Evolutionary conservation across 2,888 invertebrate genomes (phyloP), one percentile per base, ranked within the genome.

Genomic region (Cistogaster globosa): DNA sequence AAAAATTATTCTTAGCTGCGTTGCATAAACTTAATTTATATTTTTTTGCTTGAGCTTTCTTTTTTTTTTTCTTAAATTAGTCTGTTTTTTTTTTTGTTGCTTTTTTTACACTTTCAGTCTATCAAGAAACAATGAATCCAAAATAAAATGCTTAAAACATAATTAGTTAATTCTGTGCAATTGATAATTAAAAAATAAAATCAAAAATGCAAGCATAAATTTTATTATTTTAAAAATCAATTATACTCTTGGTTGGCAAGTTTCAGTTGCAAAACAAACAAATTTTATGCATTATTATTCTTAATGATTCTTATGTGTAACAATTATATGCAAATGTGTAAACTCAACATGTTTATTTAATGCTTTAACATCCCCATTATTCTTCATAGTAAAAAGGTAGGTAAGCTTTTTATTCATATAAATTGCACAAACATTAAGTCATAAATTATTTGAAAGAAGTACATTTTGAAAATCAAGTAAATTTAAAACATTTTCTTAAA

Each of bases 281-380:
- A 22, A 38, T 38, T 67, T 65, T 42, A 67, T 80, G 72, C 72
- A 72, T 80, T 72, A 80, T 80, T 72, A 53, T 57, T 63, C 63
- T 36, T 65, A 72, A 63, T 58, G 79, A 79, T 72, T 65, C 14
- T 14, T n/a, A 71, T 55, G 55, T 79, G 69, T 53, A 63, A 53
- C 38, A 74, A 22, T 22, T 62, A 60, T 22, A 26, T 38, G 5
- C 7, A 8, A 32, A 8, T 32, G 8, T 32, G 6, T 32, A 32
- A 2, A 32, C 32, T 8, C 6, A 32, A 32, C 2, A 32, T 32
- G 32, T 32, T 32, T 32, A 32, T 32, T 32, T 32, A 32, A 32
- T 32, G 32, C 20, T n/a, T 14, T 0, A 55, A 45, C 38, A 42
- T 55, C n/a, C 7, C 55, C 26, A 63, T 42, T 38, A 55, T 51